These are phyloP conservation scores for Acrobeloides nanus DNA, from an alignment of 2,888 invertebrate species.

Conservation along the genomic window DNA sequence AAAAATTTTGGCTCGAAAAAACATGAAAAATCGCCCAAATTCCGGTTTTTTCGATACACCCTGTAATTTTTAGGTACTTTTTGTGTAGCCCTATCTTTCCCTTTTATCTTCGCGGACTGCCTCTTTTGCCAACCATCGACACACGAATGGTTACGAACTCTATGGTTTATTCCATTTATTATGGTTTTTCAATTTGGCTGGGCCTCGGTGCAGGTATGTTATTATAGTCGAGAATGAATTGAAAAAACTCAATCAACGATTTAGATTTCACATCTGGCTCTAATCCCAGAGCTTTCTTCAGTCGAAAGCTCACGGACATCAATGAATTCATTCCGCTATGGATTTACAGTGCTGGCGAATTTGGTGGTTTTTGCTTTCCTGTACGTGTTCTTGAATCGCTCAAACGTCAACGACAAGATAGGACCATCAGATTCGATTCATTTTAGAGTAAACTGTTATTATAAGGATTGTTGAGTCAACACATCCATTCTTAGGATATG, in stretches of 20 bases:
- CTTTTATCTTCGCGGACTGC: conserved; percentile 68
- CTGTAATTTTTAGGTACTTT: conserved; percentile 54
- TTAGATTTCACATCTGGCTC: conserved; percentile 74
- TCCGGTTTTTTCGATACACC: too few species aligned
- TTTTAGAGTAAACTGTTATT: conserved; percentile 26
- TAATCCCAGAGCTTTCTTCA: conserved; percentile 74
- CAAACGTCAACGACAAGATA: conserved; percentile 25
- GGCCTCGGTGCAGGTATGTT: conserved; percentile 70
- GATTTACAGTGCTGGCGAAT: conserved; percentile 79
- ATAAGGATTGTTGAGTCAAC: background rate
- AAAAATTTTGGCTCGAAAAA: too few species aligned
- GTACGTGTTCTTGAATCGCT: conserved; percentile 46
- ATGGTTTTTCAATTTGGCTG: conserved; percentile 82
- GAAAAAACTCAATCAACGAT: too few species aligned
- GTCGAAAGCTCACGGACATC: conserved; percentile 70
- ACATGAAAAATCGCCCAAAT: too few species aligned
- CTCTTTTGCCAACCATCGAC: conserved; percentile 24
- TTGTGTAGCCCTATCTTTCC: conserved; percentile 72
- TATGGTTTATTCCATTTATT: conserved; percentile 59
- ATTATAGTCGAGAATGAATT: too few species aligned
- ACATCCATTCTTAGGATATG: conserved; percentile 21
- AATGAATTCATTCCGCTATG: conserved; percentile 74
- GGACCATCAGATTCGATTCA: conserved; percentile 34
- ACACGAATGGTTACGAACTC: conserved; percentile 59
- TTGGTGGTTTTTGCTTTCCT: conserved; percentile 73